Conservation (phyloP, 1,140 invertebrate species). For the Teleopsis dalmanni region DNA sequence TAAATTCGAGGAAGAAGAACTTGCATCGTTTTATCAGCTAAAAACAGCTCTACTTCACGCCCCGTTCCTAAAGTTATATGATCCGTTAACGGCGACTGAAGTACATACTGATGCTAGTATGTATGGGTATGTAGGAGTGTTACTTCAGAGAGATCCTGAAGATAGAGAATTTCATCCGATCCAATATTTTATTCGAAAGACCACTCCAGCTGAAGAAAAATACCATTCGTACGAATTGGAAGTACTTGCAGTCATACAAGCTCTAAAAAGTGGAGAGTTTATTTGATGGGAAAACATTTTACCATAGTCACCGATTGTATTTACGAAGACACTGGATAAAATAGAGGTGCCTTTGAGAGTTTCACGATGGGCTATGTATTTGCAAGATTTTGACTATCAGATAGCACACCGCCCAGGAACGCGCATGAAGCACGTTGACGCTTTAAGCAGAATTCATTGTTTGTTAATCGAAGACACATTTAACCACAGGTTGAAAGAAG, state of each 20-base stretch:
- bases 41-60: conserved; percentile 13
- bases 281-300: conserved; percentile 8
- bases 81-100: conserved; percentile 24
- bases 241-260: conserved; percentile 1
- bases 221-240: too few species aligned
- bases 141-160: conserved; percentile 27
- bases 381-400: too few species aligned
- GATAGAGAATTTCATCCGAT: too few species aligned
- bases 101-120: too few species aligned
- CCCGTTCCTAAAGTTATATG: conserved; percentile 27
- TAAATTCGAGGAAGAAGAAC: not conserved
- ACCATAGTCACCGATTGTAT: conserved; percentile 15
- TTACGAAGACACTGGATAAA: conserved; percentile 7
- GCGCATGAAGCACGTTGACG: conserved; percentile 6
- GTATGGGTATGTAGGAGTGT: conserved; percentile 24
- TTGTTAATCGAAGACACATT: not conserved
- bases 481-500: not conserved
- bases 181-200: too few species aligned
- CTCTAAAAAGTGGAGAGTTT: conserved; percentile 10
- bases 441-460: too few species aligned
- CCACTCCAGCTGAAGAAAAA: too few species aligned
- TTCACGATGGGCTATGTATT: conserved; percentile 4
- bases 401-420: conserved; percentile 4
- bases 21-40: conserved; percentile 4
- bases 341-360: conserved; percentile 1